These are phyloP conservation scores for Halocynthia aurantium DNA, from an alignment of 23 tunicate genomes.

Conservation along the genomic window DNA sequence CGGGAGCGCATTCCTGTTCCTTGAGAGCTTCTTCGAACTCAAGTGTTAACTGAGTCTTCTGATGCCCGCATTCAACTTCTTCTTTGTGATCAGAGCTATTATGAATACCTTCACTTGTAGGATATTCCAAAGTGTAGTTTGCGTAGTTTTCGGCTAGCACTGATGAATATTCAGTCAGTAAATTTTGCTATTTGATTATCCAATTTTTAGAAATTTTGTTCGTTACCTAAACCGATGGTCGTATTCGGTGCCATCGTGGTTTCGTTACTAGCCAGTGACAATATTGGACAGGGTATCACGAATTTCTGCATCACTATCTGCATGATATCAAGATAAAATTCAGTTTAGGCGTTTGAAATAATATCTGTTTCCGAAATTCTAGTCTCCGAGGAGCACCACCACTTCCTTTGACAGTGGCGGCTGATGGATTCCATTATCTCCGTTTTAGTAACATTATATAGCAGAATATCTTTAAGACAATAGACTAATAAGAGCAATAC, in stretches of 20 bases:
- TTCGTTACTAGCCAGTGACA: slow-evolving; percentile 1
- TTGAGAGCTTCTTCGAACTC: slow-evolving; percentile 78
- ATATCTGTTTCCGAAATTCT: no score
- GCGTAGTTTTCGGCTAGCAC: not conserved
- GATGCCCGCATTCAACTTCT: slow-evolving; percentile 1
- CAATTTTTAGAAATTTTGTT: not conserved
- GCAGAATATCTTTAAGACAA: no score
- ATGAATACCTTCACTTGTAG: no score
- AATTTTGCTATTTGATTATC: not conserved
- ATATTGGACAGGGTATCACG: slow-evolving; percentile 86
- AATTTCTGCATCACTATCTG: slow-evolving; percentile 80
- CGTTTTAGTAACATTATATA: no score
- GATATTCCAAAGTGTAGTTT: no score
- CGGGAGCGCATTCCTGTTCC: slow-evolving; percentile 64
- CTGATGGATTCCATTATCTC: no score
- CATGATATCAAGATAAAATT: not conserved
- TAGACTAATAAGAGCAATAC: not conserved
- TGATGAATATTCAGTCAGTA: not conserved
- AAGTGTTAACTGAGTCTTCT: not conserved
- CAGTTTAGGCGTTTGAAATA: no score
- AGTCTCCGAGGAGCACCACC: no score
- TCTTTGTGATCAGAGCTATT: not conserved
- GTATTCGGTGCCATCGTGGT: not conserved
- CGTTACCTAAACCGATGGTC: slow-evolving; percentile 1
- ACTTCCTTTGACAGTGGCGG: no score